These are phyloP conservation scores for Rhinogobius similis DNA, from an alignment of 2,113 vertebrate species.

Conservation along the genomic window DNA sequence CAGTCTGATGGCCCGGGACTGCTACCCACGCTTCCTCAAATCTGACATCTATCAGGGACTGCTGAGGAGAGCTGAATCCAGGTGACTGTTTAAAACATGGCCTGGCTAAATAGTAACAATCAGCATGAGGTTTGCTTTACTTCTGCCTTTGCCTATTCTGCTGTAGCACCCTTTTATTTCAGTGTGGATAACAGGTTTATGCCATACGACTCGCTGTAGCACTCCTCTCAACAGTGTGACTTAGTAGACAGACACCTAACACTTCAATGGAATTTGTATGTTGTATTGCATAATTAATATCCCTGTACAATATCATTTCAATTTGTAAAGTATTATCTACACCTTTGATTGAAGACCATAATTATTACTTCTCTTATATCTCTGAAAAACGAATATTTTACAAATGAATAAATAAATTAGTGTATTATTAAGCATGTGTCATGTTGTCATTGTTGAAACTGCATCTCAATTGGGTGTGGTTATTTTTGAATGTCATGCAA, in stretches of 20 bases:
- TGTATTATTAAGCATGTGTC: constrained; percentile 33
- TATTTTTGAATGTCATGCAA: constrained; percentile 55
- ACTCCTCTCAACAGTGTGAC: constrained; percentile 51
- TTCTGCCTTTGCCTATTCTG: constrained; percentile 42
- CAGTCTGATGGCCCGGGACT: constrained; percentile 92
- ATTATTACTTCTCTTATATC: constrained; percentile 16
- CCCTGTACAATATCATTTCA: not conserved
- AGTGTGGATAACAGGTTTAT: constrained; percentile 57
- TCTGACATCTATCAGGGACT: constrained; percentile 79
- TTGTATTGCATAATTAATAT: constrained; percentile 51
- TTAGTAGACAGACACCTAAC: constrained; percentile 55
- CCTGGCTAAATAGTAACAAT: constrained; percentile 1
- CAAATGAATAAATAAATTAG: constrained; percentile 56
- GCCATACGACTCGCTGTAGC: constrained; percentile 32
- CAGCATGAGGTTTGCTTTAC: not conserved
- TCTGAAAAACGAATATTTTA: constrained; percentile 24
- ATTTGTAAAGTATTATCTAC: constrained; percentile 65
- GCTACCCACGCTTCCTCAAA: constrained; percentile 93
- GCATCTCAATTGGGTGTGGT: constrained; percentile 27
- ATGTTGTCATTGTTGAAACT: constrained; percentile 1
- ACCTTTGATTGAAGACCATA: constrained; percentile 38
- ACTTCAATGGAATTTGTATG: constrained; percentile 22
- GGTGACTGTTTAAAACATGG: constrained; percentile 59
- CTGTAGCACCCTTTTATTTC: constrained; percentile 47
- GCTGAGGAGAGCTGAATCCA: constrained; percentile 65